Percentiles rank a stretch among this genome's conserved stretches.
phyloP scores from a whole-genome alignment of 2,888 invertebrate species.

The Eristalinus sepulchralis region DNA sequence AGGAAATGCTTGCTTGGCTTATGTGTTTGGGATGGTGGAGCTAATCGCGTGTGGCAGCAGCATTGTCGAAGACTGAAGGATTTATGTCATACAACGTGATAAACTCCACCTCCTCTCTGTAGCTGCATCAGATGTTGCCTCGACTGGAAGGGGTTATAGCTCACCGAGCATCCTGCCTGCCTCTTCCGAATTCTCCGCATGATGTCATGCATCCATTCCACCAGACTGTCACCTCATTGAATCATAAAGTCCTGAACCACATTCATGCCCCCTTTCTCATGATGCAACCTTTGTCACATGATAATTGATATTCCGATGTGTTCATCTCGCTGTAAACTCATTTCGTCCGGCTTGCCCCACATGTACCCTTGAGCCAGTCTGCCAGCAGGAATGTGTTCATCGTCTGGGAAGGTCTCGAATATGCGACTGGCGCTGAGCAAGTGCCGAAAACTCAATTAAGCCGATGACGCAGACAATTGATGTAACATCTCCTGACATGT shows the following conservation, averaged over 20 bases:
- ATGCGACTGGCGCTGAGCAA: background rate
- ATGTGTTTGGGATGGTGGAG: background rate
- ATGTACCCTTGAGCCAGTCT: too few relatives aligned
- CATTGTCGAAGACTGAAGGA: background rate
- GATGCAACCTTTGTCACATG: background rate
- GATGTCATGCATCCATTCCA: background rate
- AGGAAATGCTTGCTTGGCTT: background rate
- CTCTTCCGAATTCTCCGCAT: background rate
- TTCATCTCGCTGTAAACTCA: background rate
- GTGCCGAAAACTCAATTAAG: background rate
- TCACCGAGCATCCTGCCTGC: background rate
- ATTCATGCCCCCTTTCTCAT: background rate
- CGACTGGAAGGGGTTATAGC: background rate
- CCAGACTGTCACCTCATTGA: background rate
- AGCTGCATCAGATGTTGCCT: background rate
- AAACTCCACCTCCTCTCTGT: background rate
- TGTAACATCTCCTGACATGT: background rate
- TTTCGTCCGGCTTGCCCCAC: background rate
- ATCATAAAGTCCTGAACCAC: background rate
- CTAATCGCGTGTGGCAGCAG: background rate
- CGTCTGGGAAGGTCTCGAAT: background rate
- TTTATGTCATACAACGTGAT: too few relatives aligned
- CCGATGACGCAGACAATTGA: background rate
- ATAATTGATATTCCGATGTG: background rate
- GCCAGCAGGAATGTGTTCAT: background rate